These are phyloP conservation scores for Raja brachyura DNA, from an alignment of 2,113 vertebrate species.

Conservation along the genomic window DNA sequence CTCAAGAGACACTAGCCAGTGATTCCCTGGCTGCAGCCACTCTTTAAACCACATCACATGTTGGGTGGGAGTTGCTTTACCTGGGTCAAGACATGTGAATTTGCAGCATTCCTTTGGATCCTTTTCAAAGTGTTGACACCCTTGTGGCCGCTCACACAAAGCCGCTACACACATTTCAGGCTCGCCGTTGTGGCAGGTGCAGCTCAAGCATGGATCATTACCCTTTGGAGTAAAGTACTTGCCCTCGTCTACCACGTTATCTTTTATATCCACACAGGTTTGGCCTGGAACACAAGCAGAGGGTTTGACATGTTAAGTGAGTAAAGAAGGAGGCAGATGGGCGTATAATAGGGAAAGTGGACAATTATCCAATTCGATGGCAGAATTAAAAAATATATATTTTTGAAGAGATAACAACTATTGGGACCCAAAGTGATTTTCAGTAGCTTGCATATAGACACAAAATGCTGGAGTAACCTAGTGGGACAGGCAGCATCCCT, in stretches of 20 bases:
- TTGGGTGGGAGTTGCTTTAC: slow-evolving; percentile 52
- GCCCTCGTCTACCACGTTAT: slow-evolving; percentile 93
- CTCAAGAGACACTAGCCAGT: not conserved
- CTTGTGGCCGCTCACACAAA: slow-evolving; percentile 87
- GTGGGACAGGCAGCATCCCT: no score
- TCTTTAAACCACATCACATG: not conserved
- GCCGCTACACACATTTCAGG: slow-evolving; percentile 96
- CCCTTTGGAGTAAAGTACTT: slow-evolving; percentile 97
- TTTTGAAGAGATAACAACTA: no score
- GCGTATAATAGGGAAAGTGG: no score
- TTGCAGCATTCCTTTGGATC: slow-evolving; percentile 98
- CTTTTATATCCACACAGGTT: slow-evolving; percentile 94
- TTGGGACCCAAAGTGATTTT: no score
- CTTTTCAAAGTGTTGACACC: slow-evolving; percentile 88
- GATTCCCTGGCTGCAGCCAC: not conserved
- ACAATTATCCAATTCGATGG: no score
- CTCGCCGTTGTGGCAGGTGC: slow-evolving; percentile 90
- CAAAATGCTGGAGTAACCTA: no score
- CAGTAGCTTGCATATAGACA: no score
- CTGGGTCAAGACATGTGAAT: slow-evolving; percentile 90
- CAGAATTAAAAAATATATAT: no score
- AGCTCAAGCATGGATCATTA: slow-evolving; percentile 91
- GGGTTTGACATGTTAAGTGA: no score
- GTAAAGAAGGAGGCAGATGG: no score
- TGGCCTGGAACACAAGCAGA: slow-evolving; percentile 63